Percentiles rank a stretch among this genome's conserved stretches.
Evolutionary conservation across 2,888 invertebrate genomes (phyloP).

Genomic region (Petrolisthes manimaculis): DNA sequence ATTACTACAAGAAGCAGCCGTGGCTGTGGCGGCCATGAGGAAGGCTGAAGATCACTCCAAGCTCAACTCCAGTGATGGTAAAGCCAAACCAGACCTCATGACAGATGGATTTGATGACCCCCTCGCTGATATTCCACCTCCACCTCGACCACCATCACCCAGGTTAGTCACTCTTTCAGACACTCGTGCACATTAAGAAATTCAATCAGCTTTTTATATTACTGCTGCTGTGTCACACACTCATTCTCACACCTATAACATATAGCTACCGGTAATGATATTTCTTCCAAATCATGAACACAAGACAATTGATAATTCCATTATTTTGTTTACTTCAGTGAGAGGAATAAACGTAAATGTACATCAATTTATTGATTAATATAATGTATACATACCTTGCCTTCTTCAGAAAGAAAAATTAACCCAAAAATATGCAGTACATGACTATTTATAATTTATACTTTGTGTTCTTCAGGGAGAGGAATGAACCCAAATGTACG

Average conservation of each 20-base stretch:
- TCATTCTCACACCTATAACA: too few species aligned
- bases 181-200: too few species aligned
- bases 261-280: too few species aligned
- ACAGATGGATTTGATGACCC: slow-evolving; percentile 53
- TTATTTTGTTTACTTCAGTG: not conserved
- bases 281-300: too few species aligned
- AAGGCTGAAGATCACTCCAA: slow-evolving; percentile 47
- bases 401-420: too few species aligned
- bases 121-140: slow-evolving; percentile 58
- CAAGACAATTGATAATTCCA: too few species aligned
- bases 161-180: slow-evolving; percentile 33
- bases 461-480: slow-evolving; percentile 17
- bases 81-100: slow-evolving; percentile 58
- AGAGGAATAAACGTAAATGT: not conserved
- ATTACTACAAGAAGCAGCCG: slow-evolving; percentile 32
- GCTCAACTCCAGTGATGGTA: slow-evolving; percentile 27
- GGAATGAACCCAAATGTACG: slow-evolving; percentile 57
- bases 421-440: too few species aligned
- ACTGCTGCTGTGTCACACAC: too few species aligned
- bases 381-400: not conserved
- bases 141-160: slow-evolving; percentile 63
- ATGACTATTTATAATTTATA: not conserved
- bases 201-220: too few species aligned
- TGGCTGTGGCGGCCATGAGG: not conserved
- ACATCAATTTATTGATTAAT: not conserved